Evolutionary conservation across 2,888 invertebrate species (phyloP).

Genomic region (Aporophyla nigra): DNA sequence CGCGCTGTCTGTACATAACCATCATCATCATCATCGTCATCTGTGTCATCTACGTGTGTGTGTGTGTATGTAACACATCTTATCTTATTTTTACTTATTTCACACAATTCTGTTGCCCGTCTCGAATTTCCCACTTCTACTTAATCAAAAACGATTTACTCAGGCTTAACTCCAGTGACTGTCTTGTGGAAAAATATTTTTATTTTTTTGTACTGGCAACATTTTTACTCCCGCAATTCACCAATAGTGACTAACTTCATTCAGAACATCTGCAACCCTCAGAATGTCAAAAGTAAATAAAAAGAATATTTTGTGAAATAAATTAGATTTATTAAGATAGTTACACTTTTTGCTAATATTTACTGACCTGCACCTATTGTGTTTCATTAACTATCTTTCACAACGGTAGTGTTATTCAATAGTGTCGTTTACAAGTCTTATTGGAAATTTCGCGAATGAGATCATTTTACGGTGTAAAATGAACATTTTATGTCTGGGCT

Average conservation of each 20-base stretch:
- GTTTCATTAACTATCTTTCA: slow-evolving; percentile 71
- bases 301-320: slow-evolving; percentile 74
- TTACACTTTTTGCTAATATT: slow-evolving; percentile 76
- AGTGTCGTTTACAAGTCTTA: slow-evolving; percentile 74
- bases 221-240: slow-evolving; percentile 24
- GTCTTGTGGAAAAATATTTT: neutral
- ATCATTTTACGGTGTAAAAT: slow-evolving; percentile 81
- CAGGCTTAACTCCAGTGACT: neutral
- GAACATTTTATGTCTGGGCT: slow-evolving; percentile 79
- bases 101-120: too few relatives aligned
- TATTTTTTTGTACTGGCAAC: slow-evolving; percentile 55
- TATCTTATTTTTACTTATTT: too few relatives aligned
- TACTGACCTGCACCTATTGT: slow-evolving; percentile 76
- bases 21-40: too few relatives aligned
- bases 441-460: slow-evolving; percentile 78
- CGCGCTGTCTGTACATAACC: too few relatives aligned
- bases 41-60: too few relatives aligned
- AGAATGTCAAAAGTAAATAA: slow-evolving; percentile 89
- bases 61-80: too few relatives aligned
- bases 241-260: slow-evolving; percentile 73
- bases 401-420: slow-evolving; percentile 65
- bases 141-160: neutral
- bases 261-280: slow-evolving; percentile 76
- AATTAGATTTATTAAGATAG: slow-evolving; percentile 63
- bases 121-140: neutral